These are phyloP conservation scores for Tryphoninae sp. DNA, from an alignment of 2,888 invertebrate species.

Conservation along the genomic window DNA sequence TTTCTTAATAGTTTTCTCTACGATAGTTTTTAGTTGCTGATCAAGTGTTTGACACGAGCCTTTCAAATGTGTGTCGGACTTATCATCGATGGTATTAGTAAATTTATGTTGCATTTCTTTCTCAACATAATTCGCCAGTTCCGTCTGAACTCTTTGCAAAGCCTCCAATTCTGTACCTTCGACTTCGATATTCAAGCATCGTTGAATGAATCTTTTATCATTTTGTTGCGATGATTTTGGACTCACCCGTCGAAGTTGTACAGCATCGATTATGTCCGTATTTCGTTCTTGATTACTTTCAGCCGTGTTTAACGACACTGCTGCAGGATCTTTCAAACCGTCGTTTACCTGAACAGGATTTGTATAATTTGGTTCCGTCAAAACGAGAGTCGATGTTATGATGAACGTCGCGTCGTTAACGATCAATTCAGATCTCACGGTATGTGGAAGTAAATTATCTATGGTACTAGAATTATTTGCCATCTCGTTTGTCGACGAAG, in stretches of 20 bases:
- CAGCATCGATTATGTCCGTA: slow-evolving; percentile 77
- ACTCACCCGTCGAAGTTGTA: slow-evolving; percentile 74
- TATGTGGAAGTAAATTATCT: slow-evolving; percentile 68
- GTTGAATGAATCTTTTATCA: slow-evolving; percentile 71
- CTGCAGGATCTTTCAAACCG: slow-evolving; percentile 26
- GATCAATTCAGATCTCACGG: slow-evolving; percentile 73
- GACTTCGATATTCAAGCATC: slow-evolving; percentile 77
- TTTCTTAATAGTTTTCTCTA: slow-evolving; percentile 76
- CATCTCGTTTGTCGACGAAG: neutral
- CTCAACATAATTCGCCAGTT: slow-evolving; percentile 75
- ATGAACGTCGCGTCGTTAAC: slow-evolving; percentile 76
- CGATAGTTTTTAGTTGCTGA: slow-evolving; percentile 74
- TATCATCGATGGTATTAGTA: slow-evolving; percentile 13
- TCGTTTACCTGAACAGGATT: slow-evolving; percentile 17
- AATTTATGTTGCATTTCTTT: slow-evolving; percentile 73
- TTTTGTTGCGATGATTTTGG: slow-evolving; percentile 60
- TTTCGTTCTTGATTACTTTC: slow-evolving; percentile 72
- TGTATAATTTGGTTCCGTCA: slow-evolving; percentile 68
- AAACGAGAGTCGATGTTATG: slow-evolving; percentile 75
- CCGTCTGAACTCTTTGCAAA: slow-evolving; percentile 74
- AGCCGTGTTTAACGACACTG: slow-evolving; percentile 50
- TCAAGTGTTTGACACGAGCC: slow-evolving; percentile 71
- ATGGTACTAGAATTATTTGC: slow-evolving; percentile 33
- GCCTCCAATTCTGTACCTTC: slow-evolving; percentile 75
- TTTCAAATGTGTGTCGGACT: slow-evolving; percentile 42